phyloP scores from a whole-genome alignment of 1,140 invertebrate species.

The Dolichoris vasculosae region DNA sequence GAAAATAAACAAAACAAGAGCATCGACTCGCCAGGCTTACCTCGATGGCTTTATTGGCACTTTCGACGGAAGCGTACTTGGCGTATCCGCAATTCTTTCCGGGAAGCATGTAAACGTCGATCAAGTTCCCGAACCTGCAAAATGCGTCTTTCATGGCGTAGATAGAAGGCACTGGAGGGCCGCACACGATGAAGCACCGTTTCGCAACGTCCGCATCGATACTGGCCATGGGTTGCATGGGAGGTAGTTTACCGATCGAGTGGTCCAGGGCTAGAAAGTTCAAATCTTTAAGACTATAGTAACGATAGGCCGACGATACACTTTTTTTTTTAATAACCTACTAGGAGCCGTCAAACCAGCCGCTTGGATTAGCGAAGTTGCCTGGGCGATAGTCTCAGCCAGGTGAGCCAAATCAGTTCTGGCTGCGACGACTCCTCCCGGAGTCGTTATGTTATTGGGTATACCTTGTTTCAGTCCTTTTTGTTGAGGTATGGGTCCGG shows the following conservation, averaged over 20 bases:
- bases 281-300: neutral
- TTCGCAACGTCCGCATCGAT: conserved; percentile 82
- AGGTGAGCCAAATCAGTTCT: conserved; percentile 77
- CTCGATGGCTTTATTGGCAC: conserved; percentile 86
- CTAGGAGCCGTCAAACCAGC: conserved; percentile 77
- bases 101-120: conserved; percentile 91
- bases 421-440: conserved; percentile 61
- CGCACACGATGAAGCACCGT: conserved; percentile 85
- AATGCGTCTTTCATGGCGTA: conserved; percentile 91
- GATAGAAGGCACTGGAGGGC: conserved; percentile 86
- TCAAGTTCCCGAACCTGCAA: conserved; percentile 93
- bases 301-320: neutral
- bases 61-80: conserved; percentile 86
- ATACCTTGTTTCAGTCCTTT: conserved; percentile 40
- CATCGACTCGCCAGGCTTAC: conserved; percentile 63
- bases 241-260: conserved; percentile 79
- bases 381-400: conserved; percentile 82
- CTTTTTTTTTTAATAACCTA: conserved; percentile 59
- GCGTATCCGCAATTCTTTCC: conserved; percentile 95
- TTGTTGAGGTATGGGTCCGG: conserved; percentile 54
- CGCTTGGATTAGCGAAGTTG: conserved; percentile 81
- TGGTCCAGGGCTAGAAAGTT: conserved; percentile 66
- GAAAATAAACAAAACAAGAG: neutral
- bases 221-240: conserved; percentile 82
- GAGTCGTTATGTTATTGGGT: conserved; percentile 63